phyloP scores from a whole-genome alignment of 2,888 invertebrate species.

The Synergus laeviventris region DNA sequence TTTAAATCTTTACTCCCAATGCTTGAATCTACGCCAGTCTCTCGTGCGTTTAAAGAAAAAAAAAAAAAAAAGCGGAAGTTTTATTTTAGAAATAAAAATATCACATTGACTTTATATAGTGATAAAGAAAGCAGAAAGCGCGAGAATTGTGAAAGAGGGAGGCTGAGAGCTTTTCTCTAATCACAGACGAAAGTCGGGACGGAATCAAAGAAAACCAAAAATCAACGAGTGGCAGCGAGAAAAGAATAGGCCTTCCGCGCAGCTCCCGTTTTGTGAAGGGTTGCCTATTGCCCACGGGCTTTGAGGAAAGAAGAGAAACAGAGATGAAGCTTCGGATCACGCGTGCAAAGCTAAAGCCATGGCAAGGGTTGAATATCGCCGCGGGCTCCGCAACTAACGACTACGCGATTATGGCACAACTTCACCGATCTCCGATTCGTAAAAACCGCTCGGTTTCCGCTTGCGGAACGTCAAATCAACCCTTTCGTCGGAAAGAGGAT shows the following conservation, averaged over 20 bases:
- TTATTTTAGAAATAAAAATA: constrained; percentile 14
- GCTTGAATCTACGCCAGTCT: neutral
- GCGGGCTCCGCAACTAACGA: constrained; percentile 65
- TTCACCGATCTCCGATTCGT: constrained; percentile 59
- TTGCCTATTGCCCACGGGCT: constrained; percentile 37
- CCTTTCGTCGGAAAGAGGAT: constrained; percentile 12
- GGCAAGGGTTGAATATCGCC: constrained; percentile 68
- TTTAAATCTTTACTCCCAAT: neutral
- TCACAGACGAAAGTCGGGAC: constrained; percentile 54
- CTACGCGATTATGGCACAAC: constrained; percentile 63
- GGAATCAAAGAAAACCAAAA: constrained; percentile 64
- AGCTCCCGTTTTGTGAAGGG: constrained; percentile 44
- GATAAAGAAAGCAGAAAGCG: constrained; percentile 40
- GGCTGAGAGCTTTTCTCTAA: constrained; percentile 58
- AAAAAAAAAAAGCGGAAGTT: neutral
- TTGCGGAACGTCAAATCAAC: constrained; percentile 45
- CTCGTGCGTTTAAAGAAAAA: neutral
- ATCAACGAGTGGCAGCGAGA: constrained; percentile 56
- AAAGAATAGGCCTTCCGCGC: constrained; percentile 56
- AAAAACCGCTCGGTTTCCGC: constrained; percentile 62
- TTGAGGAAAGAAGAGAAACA: constrained; percentile 36
- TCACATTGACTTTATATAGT: constrained; percentile 26
- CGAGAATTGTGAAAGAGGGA: constrained; percentile 43
- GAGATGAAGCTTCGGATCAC: constrained; percentile 52
- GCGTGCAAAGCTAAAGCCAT: constrained; percentile 41